A percentile compares a stretch with the other conserved stretches of the same genome.
Conservation (phyloP, 2,113 vertebrate genomes). For the Cyphomyrus plagiostoma region DNA sequence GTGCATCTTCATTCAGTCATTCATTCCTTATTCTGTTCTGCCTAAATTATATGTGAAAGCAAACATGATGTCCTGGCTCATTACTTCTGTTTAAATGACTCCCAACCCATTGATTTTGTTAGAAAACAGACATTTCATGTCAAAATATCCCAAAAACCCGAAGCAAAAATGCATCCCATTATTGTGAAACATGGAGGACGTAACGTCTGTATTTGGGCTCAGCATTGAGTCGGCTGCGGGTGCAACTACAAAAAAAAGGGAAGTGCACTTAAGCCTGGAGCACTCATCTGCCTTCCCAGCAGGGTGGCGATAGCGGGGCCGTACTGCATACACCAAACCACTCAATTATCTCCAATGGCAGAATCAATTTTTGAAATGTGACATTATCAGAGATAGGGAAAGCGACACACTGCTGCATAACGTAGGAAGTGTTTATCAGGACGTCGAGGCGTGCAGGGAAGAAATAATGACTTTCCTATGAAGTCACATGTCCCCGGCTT, state of each 20-base stretch:
- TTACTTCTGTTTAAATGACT: background rate
- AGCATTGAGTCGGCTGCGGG: background rate
- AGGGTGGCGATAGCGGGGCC: background rate
- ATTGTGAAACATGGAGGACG: background rate
- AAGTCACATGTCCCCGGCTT: background rate
- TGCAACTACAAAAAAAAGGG: background rate
- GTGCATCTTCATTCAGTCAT: background rate
- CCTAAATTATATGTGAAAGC: background rate
- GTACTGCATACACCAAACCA: background rate
- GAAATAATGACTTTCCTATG: conserved; percentile 21
- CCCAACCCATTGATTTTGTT: background rate
- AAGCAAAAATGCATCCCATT: background rate
- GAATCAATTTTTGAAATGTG: conserved; percentile 26
- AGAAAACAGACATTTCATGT: background rate
- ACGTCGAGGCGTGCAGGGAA: background rate
- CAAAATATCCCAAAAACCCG: background rate
- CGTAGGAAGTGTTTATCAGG: background rate
- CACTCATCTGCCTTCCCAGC: background rate
- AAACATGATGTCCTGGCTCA: background rate
- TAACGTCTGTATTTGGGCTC: background rate
- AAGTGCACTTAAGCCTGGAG: background rate
- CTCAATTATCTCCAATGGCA: conserved; percentile 17
- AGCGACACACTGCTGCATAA: background rate
- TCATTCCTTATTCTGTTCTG: background rate
- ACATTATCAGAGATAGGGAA: conserved; percentile 6